Evolutionary conservation across 2,888 invertebrate species (phyloP).

Genomic region (Entomobrya multifasciata): DNA sequence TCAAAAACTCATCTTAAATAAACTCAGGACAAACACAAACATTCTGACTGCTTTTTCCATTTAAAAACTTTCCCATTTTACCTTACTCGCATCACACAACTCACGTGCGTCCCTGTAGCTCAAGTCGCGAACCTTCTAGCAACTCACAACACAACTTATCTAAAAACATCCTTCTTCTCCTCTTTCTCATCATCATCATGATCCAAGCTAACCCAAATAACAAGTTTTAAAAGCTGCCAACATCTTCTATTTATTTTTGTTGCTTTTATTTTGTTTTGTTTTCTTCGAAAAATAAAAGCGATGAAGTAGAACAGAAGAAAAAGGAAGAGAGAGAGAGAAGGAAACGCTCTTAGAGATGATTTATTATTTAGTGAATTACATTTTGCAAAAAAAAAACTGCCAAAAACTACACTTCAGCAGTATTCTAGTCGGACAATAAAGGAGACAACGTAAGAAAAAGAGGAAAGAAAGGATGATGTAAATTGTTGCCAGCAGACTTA

Average conservation of each 20-base stretch:
- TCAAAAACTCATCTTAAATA: neutral
- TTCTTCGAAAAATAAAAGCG: neutral
- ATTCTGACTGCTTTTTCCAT: neutral
- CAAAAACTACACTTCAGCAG: too few species aligned
- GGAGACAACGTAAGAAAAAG: neutral
- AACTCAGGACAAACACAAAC: neutral
- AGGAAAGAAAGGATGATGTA: too few species aligned
- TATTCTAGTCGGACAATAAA: neutral
- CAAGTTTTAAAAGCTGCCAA: too few species aligned
- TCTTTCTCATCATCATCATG: too few species aligned
- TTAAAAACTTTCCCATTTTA: constrained; percentile 28
- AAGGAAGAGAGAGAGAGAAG: neutral
- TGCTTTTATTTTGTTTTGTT: neutral
- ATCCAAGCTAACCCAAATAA: too few species aligned
- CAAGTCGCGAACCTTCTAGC: neutral
- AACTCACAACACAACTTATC: neutral
- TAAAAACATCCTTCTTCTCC: too few species aligned
- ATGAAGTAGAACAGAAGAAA: too few species aligned
- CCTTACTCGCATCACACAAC: neutral
- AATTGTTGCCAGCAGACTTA: too few species aligned
- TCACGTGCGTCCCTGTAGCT: neutral
- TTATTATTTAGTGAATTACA: constrained; percentile 54
- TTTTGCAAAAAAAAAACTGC: constrained; percentile 32
- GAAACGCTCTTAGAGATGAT: constrained; percentile 29
- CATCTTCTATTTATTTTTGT: too few species aligned